These are phyloP conservation scores for Leucophora obtusa DNA, from an alignment of 2,888 invertebrate species.

Conservation along the genomic window DNA sequence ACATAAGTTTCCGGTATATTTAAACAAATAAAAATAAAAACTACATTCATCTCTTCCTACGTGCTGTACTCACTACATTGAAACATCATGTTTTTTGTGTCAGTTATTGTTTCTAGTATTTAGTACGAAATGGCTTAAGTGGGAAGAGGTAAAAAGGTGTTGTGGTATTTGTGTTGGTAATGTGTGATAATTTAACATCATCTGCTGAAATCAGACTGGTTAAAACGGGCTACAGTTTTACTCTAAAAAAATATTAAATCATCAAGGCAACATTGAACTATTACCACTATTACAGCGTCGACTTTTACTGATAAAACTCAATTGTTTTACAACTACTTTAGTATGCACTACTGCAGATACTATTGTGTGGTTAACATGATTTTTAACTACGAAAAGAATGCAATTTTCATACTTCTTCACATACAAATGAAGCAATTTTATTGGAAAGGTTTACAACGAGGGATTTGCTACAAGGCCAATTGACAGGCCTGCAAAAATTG, in stretches of 20 bases:
- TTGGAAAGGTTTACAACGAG: too few species aligned
- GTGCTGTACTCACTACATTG: neutral
- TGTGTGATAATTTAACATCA: slow-evolving; percentile 45
- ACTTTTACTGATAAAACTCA: slow-evolving; percentile 53
- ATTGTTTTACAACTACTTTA: slow-evolving; percentile 58
- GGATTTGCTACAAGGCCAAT: too few species aligned
- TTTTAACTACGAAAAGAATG: neutral
- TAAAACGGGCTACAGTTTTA: neutral
- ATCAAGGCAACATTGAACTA: slow-evolving; percentile 43
- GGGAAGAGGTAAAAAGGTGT: neutral
- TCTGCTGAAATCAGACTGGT: slow-evolving; percentile 18
- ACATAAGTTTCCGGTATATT: slow-evolving; percentile 42
- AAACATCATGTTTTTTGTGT: slow-evolving; percentile 18
- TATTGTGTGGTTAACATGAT: slow-evolving; percentile 55
- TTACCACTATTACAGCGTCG: slow-evolving; percentile 43
- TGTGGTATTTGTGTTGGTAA: slow-evolving; percentile 25
- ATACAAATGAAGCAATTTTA: neutral
- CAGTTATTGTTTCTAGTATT: slow-evolving; percentile 15
- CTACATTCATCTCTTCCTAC: neutral
- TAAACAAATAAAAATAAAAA: neutral
- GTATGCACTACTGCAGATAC: slow-evolving; percentile 50
- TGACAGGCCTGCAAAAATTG: too few species aligned
- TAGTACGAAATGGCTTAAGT: slow-evolving; percentile 4
- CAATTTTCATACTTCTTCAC: neutral
- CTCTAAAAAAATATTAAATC: slow-evolving; percentile 15